Evolutionary conservation across 2,113 vertebrate genomes (phyloP).

Genomic region (Maccullochella peelii): DNA sequence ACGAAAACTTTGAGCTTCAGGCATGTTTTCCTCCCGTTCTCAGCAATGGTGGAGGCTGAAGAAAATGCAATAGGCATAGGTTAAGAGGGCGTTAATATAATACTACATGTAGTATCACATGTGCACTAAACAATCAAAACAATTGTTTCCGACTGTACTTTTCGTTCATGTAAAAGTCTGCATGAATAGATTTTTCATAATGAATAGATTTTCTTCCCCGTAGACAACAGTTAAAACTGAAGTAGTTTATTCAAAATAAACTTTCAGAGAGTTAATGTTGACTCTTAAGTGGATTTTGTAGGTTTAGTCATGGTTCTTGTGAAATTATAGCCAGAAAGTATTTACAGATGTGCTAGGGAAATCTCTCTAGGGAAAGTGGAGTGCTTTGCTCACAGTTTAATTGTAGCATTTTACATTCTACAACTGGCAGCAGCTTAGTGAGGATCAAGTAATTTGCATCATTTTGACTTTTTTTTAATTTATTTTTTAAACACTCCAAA

Average conservation of each 20-base stretch:
- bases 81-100: slow-evolving; percentile 45
- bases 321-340: slow-evolving; percentile 63
- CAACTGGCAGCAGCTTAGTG: slow-evolving; percentile 39
- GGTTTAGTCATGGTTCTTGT: slow-evolving; percentile 66
- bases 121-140: slow-evolving; percentile 15
- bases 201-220: neutral
- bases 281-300: slow-evolving; percentile 65
- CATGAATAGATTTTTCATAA: slow-evolving; percentile 2
- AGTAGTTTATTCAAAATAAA: slow-evolving; percentile 18
- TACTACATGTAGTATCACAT: neutral
- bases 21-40: slow-evolving; percentile 95
- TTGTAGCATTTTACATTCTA: slow-evolving; percentile 40
- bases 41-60: slow-evolving; percentile 94
- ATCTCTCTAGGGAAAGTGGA: slow-evolving; percentile 43
- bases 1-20: slow-evolving; percentile 99
- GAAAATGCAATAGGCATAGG: slow-evolving; percentile 62
- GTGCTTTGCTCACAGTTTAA: slow-evolving; percentile 54
- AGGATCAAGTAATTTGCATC: slow-evolving; percentile 38
- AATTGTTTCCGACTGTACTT: neutral
- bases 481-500: neutral
- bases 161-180: neutral
- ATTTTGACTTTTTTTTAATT: slow-evolving; percentile 1
- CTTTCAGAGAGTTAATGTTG: slow-evolving; percentile 33
- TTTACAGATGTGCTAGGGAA: slow-evolving; percentile 72
- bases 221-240: neutral